Conservation (phyloP, 2,113 vertebrate genomes). For the Oreochromis spilurus region DNA sequence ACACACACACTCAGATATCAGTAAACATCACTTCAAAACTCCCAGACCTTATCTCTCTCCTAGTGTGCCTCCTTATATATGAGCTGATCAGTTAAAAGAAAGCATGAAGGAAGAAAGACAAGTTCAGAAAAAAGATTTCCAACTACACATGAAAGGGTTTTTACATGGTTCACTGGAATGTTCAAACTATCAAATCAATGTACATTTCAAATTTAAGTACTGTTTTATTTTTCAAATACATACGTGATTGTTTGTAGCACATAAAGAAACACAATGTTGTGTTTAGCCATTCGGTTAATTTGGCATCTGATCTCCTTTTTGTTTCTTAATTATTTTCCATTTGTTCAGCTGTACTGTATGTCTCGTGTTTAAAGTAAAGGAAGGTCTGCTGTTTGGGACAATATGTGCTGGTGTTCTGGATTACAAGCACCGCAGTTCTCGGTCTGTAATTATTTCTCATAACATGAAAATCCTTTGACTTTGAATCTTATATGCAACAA, state of each 20-base stretch:
- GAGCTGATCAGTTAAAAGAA: background rate
- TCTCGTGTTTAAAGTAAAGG: background rate
- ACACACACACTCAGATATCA: background rate
- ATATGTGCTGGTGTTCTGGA: background rate
- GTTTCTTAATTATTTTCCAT: background rate
- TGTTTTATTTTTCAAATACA: background rate
- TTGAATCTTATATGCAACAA: constrained; percentile 32
- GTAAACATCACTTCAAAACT: constrained; percentile 10
- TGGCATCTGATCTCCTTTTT: background rate
- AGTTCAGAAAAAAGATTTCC: background rate
- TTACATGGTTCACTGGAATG: background rate
- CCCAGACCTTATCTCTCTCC: constrained; percentile 19
- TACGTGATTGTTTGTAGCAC: constrained; percentile 5
- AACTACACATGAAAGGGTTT: background rate
- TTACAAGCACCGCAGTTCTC: background rate
- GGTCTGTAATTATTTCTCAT: background rate
- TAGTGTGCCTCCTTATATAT: constrained; percentile 35
- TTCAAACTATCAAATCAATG: constrained; percentile 17
- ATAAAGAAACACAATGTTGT: background rate
- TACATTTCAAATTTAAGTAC: constrained; percentile 25
- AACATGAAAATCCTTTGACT: background rate
- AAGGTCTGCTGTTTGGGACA: background rate
- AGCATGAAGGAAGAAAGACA: background rate
- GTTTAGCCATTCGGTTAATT: background rate
- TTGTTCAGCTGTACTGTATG: background rate